These are phyloP conservation scores for Diloba caeruleocephala DNA, from an alignment of 2,888 invertebrate species.

Conservation along the genomic window DNA sequence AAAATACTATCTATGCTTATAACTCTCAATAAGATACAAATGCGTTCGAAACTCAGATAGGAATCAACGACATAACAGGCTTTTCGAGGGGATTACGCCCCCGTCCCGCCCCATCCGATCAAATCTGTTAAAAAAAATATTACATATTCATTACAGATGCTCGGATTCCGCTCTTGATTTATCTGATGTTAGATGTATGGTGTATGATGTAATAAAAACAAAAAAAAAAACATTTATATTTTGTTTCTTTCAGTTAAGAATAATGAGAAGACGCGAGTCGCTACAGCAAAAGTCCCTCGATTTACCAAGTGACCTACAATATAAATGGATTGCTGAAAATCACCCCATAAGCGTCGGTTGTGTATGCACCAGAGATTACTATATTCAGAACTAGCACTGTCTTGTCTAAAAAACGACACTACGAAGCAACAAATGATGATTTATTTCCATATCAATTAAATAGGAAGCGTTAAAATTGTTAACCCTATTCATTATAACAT, in stretches of 20 bases:
- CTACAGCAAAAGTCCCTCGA: constrained; percentile 37
- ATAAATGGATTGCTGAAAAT: constrained; percentile 68
- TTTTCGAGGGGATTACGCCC: no score
- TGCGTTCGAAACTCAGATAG: no score
- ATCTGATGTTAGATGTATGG: no score
- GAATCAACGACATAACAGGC: no score
- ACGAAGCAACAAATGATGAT: constrained; percentile 11
- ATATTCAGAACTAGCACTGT: constrained; percentile 22
- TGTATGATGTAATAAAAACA: no score
- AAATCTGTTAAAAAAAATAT: no score
- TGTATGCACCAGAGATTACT: constrained; percentile 66
- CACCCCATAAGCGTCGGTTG: constrained; percentile 73
- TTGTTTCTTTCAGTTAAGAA: constrained; percentile 69
- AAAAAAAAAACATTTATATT: no score
- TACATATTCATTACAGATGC: no score
- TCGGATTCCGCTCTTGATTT: no score
- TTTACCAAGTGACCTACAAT: constrained; percentile 64
- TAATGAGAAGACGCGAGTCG: constrained; percentile 63
- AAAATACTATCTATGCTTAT: no score
- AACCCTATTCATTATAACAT: constrained; percentile 18
- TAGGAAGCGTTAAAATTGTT: constrained; percentile 7
- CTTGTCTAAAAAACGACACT: constrained; percentile 6
- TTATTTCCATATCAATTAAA: constrained; percentile 38
- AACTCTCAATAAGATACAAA: no score
- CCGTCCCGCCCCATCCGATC: no score